phyloP scores from a whole-genome alignment of 1,140 invertebrate genomes.

The Drosophila neocordata region DNA sequence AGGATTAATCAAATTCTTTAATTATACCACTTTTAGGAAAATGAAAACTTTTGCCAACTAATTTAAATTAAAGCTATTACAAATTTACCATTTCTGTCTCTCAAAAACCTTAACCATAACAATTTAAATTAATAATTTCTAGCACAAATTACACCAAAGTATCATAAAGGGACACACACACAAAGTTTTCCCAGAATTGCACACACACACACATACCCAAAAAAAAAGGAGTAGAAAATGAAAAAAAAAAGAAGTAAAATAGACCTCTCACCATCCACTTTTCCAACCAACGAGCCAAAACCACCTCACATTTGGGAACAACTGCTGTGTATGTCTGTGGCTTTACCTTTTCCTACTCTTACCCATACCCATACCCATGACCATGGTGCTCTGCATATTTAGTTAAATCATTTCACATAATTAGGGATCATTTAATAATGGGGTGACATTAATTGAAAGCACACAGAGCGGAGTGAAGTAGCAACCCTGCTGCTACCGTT shows the following conservation, averaged over 20 bases:
- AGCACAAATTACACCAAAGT: slow-evolving; percentile 68
- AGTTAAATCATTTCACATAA: slow-evolving; percentile 83
- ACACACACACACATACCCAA: not conserved
- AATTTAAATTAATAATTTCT: slow-evolving; percentile 75
- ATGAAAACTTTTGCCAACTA: not conserved
- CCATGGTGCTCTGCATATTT: slow-evolving; percentile 64
- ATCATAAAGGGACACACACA: slow-evolving; percentile 72
- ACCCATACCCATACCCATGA: slow-evolving; percentile 17
- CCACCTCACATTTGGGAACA: slow-evolving; percentile 24
- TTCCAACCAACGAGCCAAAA: not conserved
- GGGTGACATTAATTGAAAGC: slow-evolving; percentile 82
- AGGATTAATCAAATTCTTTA: too few relatives aligned
- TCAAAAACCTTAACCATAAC: slow-evolving; percentile 38
- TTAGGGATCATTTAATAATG: slow-evolving; percentile 83
- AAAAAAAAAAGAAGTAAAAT: not conserved
- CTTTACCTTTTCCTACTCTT: slow-evolving; percentile 49
- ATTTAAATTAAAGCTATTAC: not conserved
- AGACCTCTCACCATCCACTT: slow-evolving; percentile 26
- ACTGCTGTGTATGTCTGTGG: slow-evolving; percentile 58
- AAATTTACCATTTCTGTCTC: not conserved
- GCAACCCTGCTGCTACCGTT: slow-evolving; percentile 58
- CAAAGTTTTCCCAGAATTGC: slow-evolving; percentile 24
- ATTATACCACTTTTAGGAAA: too few relatives aligned
- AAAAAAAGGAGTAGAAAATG: slow-evolving; percentile 30
- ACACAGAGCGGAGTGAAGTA: slow-evolving; percentile 17